These are phyloP conservation scores for Cheilosia variabilis DNA, from an alignment of 2,888 invertebrate genomes.

Conservation along the genomic window DNA sequence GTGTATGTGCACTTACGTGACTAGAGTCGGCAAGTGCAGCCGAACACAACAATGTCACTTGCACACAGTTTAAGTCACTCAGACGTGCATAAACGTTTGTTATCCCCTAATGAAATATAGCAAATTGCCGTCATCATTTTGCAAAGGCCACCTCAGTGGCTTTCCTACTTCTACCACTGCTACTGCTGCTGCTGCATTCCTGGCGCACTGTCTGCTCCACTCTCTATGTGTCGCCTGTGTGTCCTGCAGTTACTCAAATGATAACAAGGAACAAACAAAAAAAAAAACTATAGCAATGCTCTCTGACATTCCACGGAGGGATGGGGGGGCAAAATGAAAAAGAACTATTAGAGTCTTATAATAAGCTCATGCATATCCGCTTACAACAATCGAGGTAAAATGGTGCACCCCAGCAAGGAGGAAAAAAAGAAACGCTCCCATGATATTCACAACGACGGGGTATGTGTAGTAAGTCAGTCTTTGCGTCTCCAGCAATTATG, in stretches of 20 bases:
- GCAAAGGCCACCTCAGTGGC: slow-evolving; percentile 44
- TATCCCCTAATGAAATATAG: slow-evolving; percentile 70
- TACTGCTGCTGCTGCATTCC: slow-evolving; percentile 13
- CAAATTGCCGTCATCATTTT: slow-evolving; percentile 71
- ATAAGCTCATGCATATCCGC: slow-evolving; percentile 68
- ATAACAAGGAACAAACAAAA: slow-evolving; percentile 35
- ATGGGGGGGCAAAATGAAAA: neutral
- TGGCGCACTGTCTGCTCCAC: slow-evolving; percentile 20
- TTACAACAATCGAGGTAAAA: slow-evolving; percentile 29
- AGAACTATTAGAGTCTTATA: slow-evolving; percentile 63
- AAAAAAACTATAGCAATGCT: neutral
- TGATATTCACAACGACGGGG: slow-evolving; percentile 55
- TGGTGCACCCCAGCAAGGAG: slow-evolving; percentile 23
- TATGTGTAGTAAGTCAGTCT: slow-evolving; percentile 44
- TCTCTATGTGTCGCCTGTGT: slow-evolving; percentile 47
- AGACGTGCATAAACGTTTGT: slow-evolving; percentile 69
- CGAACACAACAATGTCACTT: slow-evolving; percentile 65
- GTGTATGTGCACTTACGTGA: slow-evolving; percentile 48
- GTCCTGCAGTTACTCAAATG: slow-evolving; percentile 63
- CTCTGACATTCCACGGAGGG: slow-evolving; percentile 8
- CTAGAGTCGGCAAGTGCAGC: slow-evolving; percentile 48
- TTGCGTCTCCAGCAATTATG: slow-evolving; percentile 63
- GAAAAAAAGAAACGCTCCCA: slow-evolving; percentile 10
- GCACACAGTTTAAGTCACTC: slow-evolving; percentile 64
- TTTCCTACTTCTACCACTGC: neutral